Conservation (phyloP, 2,888 invertebrate genomes). For the Apoda limacodes region DNA sequence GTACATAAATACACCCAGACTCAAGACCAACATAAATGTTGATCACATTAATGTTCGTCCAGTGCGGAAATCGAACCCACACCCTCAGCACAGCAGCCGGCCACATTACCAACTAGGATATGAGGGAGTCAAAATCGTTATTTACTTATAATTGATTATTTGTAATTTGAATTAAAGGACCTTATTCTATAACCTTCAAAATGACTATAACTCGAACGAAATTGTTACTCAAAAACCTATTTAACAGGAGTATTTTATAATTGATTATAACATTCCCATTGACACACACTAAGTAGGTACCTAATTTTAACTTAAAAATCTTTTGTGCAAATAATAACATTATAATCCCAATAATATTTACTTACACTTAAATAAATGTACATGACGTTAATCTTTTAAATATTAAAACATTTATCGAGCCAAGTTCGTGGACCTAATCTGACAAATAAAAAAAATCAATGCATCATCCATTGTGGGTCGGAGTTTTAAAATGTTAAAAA, state of each 20-base stretch:
- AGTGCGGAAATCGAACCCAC: no score
- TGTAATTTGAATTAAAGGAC: no score
- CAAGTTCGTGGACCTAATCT: slow-evolving; percentile 40
- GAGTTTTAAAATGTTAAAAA: slow-evolving; percentile 66
- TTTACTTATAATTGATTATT: no score
- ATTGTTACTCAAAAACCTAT: not conserved
- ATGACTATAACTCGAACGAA: no score
- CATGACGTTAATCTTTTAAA: slow-evolving; percentile 67
- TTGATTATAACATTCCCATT: not conserved
- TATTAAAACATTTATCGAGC: slow-evolving; percentile 64
- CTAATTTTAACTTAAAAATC: slow-evolving; percentile 25
- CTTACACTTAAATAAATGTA: slow-evolving; percentile 34
- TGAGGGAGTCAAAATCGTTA: no score
- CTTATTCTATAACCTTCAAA: no score
- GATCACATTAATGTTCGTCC: no score
- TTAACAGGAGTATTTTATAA: not conserved
- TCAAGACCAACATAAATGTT: no score
- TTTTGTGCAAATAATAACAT: slow-evolving; percentile 38
- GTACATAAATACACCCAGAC: no score
- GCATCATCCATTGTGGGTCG: slow-evolving; percentile 50
- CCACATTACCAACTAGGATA: no score
- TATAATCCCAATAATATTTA: slow-evolving; percentile 42
- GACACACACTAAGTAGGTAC: not conserved
- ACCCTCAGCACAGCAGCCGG: no score
- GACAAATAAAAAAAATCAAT: slow-evolving; percentile 43